These are phyloP conservation scores for Dallia pectoralis DNA, from an alignment of 2,797 vertebrate species.

Conservation along the genomic window DNA sequence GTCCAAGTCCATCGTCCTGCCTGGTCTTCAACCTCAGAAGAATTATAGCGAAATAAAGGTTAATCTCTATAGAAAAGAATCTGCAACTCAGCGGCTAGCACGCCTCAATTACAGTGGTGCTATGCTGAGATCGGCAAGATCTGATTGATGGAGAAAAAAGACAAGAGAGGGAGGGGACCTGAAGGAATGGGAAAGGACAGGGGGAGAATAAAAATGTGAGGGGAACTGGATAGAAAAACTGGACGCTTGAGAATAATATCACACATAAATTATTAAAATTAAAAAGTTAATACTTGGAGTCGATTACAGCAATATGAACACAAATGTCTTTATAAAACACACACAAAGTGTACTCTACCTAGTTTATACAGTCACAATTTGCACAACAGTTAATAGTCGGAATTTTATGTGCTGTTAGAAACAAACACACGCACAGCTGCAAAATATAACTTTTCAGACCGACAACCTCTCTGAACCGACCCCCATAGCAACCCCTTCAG, in stretches of 20 bases:
- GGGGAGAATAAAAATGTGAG: slow-evolving; percentile 4
- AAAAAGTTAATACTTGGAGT: too few species aligned
- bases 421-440: slow-evolving; percentile 19
- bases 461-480: slow-evolving; percentile 35
- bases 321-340: too few species aligned
- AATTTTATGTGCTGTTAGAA: not conserved
- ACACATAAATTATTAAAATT: slow-evolving; percentile 50
- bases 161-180: slow-evolving; percentile 21
- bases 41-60: slow-evolving; percentile 39
- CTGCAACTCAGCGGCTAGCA: slow-evolving; percentile 75
- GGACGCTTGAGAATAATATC: slow-evolving; percentile 39
- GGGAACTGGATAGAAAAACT: not conserved
- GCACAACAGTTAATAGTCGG: too few species aligned
- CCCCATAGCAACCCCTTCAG: slow-evolving; percentile 30
- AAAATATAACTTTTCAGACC: slow-evolving; percentile 48
- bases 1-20: slow-evolving; percentile 19
- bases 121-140: slow-evolving; percentile 81
- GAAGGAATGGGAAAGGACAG: not conserved
- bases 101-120: slow-evolving; percentile 76
- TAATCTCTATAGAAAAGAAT: slow-evolving; percentile 71
- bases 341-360: too few species aligned
- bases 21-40: slow-evolving; percentile 49
- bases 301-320: too few species aligned
- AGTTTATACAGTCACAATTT: too few species aligned
- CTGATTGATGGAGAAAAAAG: slow-evolving; percentile 29